phyloP scores from a whole-genome alignment of 2,113 vertebrate species.

The Halcyon senegalensis region DNA sequence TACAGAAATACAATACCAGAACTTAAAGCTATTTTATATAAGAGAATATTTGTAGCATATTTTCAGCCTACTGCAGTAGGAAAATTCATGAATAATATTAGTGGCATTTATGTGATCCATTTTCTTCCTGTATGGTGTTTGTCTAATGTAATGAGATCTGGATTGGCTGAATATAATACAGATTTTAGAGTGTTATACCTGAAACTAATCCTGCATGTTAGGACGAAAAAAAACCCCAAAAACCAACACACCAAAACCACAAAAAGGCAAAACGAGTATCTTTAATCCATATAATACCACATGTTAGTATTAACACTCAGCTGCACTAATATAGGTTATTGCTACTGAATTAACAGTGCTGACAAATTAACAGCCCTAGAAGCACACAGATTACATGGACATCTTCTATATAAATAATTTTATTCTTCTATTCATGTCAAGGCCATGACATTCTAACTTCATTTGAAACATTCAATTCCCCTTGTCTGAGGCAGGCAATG shows the following conservation, averaged over 20 bases:
- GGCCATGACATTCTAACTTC: slow-evolving; percentile 50
- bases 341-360: slow-evolving; percentile 47
- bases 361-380: slow-evolving; percentile 43
- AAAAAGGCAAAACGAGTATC: neutral
- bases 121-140: slow-evolving; percentile 71
- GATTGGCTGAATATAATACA: slow-evolving; percentile 68
- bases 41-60: slow-evolving; percentile 61
- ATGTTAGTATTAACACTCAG: slow-evolving; percentile 61
- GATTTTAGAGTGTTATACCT: slow-evolving; percentile 57
- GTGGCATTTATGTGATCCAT: slow-evolving; percentile 73
- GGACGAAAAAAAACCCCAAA: neutral
- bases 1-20: slow-evolving; percentile 48
- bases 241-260: neutral
- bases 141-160: slow-evolving; percentile 73
- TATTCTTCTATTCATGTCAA: slow-evolving; percentile 56
- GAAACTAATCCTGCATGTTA: slow-evolving; percentile 28
- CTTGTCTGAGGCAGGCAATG: slow-evolving; percentile 18
- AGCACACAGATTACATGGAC: neutral
- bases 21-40: slow-evolving; percentile 63
- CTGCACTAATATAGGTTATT: slow-evolving; percentile 50
- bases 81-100: slow-evolving; percentile 81
- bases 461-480: slow-evolving; percentile 52
- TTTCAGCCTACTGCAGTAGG: slow-evolving; percentile 53
- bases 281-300: slow-evolving; percentile 40
- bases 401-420: neutral